A percentile compares a stretch with the other conserved stretches of the same genome.
phyloP scores from a whole-genome alignment of 2,797 vertebrate species.

The Ctenopoma multispine region DNA sequence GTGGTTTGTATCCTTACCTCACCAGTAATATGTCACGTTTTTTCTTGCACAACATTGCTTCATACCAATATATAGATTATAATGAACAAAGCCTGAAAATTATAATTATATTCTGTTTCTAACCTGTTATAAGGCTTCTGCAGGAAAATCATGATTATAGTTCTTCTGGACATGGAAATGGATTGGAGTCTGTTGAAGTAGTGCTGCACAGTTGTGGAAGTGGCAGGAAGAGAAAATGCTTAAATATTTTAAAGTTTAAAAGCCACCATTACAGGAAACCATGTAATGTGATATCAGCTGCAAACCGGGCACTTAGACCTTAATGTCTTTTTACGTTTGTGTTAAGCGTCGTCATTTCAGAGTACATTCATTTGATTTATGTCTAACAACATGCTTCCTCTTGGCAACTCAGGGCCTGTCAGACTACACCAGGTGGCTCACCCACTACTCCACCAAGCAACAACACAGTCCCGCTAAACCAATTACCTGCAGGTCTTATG shows the following conservation, averaged over 20 bases:
- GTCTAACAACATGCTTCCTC: background rate
- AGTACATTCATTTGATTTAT: background rate
- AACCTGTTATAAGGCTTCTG: no score
- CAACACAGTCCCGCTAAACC: conserved; percentile 74
- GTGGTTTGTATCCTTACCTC: conserved; percentile 79
- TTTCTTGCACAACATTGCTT: background rate
- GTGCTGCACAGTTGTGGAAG: background rate
- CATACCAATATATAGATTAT: background rate
- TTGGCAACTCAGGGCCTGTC: conserved; percentile 79
- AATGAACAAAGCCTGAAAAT: no score
- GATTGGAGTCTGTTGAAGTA: background rate
- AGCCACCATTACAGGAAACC: background rate
- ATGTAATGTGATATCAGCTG: background rate
- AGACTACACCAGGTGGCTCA: conserved; percentile 90
- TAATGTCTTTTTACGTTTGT: background rate
- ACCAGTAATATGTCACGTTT: background rate
- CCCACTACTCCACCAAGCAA: conserved; percentile 84
- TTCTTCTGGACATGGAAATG: no score
- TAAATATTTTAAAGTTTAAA: background rate
- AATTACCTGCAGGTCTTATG: conserved; percentile 82
- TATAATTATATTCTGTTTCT: background rate
- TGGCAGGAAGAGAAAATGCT: background rate
- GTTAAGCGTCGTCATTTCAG: no score
- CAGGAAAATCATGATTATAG: no score
- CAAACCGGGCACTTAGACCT: background rate